Evolutionary conservation across 2,797 vertebrate species (phyloP).

Genomic region (Coregonus suidteri): DNA sequence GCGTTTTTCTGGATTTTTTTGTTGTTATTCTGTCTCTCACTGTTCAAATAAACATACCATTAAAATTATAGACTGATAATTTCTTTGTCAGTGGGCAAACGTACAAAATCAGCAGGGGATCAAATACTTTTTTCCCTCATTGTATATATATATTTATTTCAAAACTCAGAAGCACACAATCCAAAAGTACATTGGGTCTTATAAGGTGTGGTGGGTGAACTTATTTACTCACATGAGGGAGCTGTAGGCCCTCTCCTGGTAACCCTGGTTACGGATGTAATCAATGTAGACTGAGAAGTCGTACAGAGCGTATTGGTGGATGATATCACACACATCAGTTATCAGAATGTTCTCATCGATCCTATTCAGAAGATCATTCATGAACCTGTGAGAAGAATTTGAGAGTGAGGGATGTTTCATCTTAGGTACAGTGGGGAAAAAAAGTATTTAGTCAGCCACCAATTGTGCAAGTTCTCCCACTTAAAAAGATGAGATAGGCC

Average conservation of each 20-base stretch:
- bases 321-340: slow-evolving; percentile 78
- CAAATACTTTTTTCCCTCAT: too few relatives aligned
- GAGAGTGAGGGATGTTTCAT: neutral
- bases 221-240: slow-evolving; percentile 72
- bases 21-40: too few relatives aligned
- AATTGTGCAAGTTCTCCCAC: too few relatives aligned
- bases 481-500: too few relatives aligned
- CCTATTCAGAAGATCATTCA: slow-evolving; percentile 67
- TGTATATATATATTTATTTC: too few relatives aligned
- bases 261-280: slow-evolving; percentile 80
- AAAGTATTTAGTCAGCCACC: too few relatives aligned
- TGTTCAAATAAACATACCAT: too few relatives aligned
- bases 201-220: neutral
- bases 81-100: too few relatives aligned
- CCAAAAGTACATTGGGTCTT: neutral
- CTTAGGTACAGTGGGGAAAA: neutral
- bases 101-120: too few relatives aligned
- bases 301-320: slow-evolving; percentile 68
- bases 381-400: slow-evolving; percentile 62
- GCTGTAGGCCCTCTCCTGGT: slow-evolving; percentile 81
- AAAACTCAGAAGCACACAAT: neutral
- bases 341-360: slow-evolving; percentile 74
- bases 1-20: too few relatives aligned
- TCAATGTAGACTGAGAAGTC: slow-evolving; percentile 76
- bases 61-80: too few relatives aligned